These are phyloP conservation scores for Pomacea canaliculata DNA, from an alignment of 2,888 invertebrate genomes.

Conservation along the genomic window DNA sequence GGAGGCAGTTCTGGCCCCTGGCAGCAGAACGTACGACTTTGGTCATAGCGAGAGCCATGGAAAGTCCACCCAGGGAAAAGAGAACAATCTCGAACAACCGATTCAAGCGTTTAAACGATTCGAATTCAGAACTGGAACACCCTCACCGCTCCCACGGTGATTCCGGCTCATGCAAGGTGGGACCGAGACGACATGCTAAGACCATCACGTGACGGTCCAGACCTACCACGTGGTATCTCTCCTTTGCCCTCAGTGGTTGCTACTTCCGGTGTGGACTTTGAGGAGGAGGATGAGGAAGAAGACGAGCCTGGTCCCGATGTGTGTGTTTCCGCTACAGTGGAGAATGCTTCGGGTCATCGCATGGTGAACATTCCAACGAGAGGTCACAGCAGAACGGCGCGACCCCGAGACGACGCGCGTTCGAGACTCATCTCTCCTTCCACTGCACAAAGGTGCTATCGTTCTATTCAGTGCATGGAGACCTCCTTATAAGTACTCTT, in stretches of 20 bases:
- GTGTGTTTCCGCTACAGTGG: neutral
- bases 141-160: constrained; percentile 6
- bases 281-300: neutral
- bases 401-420: neutral
- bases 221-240: neutral
- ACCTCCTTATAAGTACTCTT: constrained; percentile 28
- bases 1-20: neutral
- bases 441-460: constrained; percentile 26
- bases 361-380: neutral
- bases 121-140: constrained; percentile 1
- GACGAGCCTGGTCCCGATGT: neutral
- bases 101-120: neutral
- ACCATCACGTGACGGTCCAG: neutral
- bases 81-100: neutral
- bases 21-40: neutral
- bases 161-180: neutral
- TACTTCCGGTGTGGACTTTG: constrained; percentile 69
- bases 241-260: constrained; percentile 79
- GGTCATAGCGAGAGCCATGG: neutral
- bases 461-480: constrained; percentile 35
- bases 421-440: constrained; percentile 20
- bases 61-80: neutral
- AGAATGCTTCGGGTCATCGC: neutral
- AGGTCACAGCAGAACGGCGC: no score
- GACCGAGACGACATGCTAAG: constrained; percentile 1